Conservation (phyloP, 2,888 invertebrate genomes). For the Napeogenes inachia region DNA sequence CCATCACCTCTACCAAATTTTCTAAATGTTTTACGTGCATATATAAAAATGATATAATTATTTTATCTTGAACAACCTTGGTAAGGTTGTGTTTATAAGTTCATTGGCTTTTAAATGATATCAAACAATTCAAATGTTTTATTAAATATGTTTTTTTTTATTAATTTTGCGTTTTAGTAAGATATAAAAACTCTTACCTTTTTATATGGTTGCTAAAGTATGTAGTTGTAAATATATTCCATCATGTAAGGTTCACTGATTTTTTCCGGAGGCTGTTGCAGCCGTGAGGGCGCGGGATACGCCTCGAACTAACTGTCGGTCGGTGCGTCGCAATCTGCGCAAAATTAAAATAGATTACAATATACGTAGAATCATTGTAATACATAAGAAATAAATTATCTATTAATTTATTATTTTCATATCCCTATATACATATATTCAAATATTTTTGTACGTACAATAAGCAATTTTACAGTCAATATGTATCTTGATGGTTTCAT, state of each 20-base stretch:
- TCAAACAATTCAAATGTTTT: too few species aligned
- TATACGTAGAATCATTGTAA: conserved; percentile 15
- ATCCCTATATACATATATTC: neutral
- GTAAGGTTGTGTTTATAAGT: neutral
- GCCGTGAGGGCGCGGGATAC: conserved; percentile 24
- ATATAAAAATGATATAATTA: too few species aligned
- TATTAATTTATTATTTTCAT: neutral
- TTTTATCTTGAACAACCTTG: neutral
- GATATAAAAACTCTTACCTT: conserved; percentile 11
- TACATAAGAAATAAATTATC: neutral
- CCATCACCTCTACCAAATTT: neutral
- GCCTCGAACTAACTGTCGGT: conserved; percentile 19
- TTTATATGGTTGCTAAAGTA: conserved; percentile 10
- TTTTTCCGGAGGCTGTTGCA: conserved; percentile 7
- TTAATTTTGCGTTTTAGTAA: neutral
- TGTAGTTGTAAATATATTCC: conserved; percentile 19
- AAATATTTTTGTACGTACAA: too few species aligned
- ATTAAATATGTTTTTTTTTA: neutral
- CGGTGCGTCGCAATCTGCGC: conserved; percentile 3
- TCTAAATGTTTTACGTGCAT: neutral
- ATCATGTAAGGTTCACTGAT: conserved; percentile 20
- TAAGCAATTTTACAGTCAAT: too few species aligned
- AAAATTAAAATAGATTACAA: conserved; percentile 1
- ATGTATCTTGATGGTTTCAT: too few species aligned
- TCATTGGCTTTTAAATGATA: too few species aligned